Percentiles rank a stretch among this genome's conserved stretches.
Evolutionary conservation across 2,888 invertebrate genomes (phyloP).

Genomic region (Crossocerus cetratus): DNA sequence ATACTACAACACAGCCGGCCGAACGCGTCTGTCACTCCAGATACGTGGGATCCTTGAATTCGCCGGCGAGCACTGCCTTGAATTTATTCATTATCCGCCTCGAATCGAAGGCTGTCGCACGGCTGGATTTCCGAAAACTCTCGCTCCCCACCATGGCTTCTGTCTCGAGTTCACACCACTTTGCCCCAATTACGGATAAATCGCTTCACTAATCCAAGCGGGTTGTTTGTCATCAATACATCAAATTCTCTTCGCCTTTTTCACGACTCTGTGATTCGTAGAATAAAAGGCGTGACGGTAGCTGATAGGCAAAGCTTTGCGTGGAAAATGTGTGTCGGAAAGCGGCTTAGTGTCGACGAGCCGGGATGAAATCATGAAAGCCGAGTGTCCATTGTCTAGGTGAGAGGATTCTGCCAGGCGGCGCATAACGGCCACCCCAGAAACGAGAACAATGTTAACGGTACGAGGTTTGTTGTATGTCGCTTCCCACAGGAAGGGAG

Average conservation of each 20-base stretch:
- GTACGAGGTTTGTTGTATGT: conserved; percentile 12
- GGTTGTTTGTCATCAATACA: too few relatives aligned
- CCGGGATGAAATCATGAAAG: too few relatives aligned
- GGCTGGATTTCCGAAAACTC: conserved; percentile 28
- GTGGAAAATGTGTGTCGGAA: too few relatives aligned
- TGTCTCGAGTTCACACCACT: neutral
- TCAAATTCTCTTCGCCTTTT: too few relatives aligned
- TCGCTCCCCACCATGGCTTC: neutral
- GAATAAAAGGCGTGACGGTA: too few relatives aligned
- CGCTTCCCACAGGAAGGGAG: neutral
- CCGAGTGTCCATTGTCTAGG: too few relatives aligned
- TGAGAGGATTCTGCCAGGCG: neutral
- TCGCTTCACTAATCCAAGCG: too few relatives aligned
- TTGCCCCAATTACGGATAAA: neutral
- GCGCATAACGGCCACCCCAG: conserved; percentile 16
- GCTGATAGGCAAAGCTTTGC: too few relatives aligned
- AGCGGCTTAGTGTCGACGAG: too few relatives aligned
- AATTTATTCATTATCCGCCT: conserved; percentile 32
- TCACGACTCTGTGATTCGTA: too few relatives aligned
- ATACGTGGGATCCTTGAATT: conserved; percentile 36
- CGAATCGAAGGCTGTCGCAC: conserved; percentile 23
- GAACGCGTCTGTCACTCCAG: conserved; percentile 21
- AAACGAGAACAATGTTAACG: conserved; percentile 20
- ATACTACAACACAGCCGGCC: conserved; percentile 1
- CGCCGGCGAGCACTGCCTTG: conserved; percentile 31